phyloP scores from a whole-genome alignment of 2,113 vertebrate species.

The Cinclus mexicanus region DNA sequence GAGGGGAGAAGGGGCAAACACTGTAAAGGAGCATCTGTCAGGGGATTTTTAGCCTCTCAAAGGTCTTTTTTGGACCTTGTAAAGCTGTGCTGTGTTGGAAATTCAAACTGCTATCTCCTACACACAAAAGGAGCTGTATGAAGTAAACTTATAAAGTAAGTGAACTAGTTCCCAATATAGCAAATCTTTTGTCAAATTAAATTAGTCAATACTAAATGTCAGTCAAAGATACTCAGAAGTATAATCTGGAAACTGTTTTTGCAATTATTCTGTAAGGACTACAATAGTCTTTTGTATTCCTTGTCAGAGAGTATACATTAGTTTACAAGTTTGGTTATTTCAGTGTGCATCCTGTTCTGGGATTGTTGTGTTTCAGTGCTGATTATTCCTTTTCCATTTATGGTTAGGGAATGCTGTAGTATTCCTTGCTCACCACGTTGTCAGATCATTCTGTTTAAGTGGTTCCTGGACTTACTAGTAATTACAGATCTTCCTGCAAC shows the following conservation, averaged over 20 bases:
- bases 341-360: neutral
- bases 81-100: neutral
- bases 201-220: neutral
- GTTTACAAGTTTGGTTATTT: neutral
- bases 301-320: neutral
- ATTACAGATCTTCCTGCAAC: neutral
- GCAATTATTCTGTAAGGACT: neutral
- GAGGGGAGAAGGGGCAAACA: neutral
- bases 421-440: neutral
- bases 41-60: neutral
- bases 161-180: neutral
- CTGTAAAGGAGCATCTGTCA: neutral
- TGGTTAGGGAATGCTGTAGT: neutral
- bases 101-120: neutral
- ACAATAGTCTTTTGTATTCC: neutral
- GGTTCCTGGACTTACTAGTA: neutral
- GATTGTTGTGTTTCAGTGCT: neutral
- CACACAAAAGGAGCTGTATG: neutral
- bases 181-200: neutral
- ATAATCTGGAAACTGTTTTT: neutral
- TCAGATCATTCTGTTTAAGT: neutral
- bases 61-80: neutral
- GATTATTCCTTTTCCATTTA: neutral
- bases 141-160: neutral
- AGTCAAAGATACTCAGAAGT: neutral